Evolutionary conservation across 2,888 invertebrate species (phyloP).

Genomic region (Pristionchus mayeri): DNA sequence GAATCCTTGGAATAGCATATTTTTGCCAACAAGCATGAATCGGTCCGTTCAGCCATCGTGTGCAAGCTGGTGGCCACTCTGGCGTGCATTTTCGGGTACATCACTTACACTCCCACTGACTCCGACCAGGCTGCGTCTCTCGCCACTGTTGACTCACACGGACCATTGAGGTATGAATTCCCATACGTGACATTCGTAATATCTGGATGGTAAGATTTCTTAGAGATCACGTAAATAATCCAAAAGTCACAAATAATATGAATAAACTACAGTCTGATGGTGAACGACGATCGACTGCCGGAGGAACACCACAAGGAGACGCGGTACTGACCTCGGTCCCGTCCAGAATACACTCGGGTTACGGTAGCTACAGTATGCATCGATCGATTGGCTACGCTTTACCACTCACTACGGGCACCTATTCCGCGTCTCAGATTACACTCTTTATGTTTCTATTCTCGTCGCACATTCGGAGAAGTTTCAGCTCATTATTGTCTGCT

Average conservation of each 20-base stretch:
- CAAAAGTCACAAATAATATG: neutral
- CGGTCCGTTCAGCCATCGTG: slow-evolving; percentile 69
- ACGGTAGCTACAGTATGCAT: slow-evolving; percentile 41
- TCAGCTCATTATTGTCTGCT: no score
- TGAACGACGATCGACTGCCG: slow-evolving; percentile 38
- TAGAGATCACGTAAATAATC: no score
- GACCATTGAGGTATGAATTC: slow-evolving; percentile 71
- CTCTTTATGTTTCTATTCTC: neutral
- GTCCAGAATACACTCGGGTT: neutral
- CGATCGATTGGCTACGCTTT: slow-evolving; percentile 17
- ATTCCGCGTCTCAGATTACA: neutral
- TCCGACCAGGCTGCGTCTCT: slow-evolving; percentile 9
- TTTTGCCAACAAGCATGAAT: no score
- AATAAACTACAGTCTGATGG: slow-evolving; percentile 19
- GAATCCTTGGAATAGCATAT: no score
- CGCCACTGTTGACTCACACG: slow-evolving; percentile 66
- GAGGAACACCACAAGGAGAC: slow-evolving; percentile 30
- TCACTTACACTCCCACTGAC: slow-evolving; percentile 66
- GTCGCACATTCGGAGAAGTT: no score
- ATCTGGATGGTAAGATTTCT: no score
- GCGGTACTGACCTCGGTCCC: slow-evolving; percentile 7
- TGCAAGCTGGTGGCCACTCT: slow-evolving; percentile 74
- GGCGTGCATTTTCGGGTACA: slow-evolving; percentile 73
- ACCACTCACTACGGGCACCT: neutral
- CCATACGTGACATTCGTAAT: neutral